Conservation (phyloP, 2,888 invertebrate genomes). For the Euzophera pinguis region DNA sequence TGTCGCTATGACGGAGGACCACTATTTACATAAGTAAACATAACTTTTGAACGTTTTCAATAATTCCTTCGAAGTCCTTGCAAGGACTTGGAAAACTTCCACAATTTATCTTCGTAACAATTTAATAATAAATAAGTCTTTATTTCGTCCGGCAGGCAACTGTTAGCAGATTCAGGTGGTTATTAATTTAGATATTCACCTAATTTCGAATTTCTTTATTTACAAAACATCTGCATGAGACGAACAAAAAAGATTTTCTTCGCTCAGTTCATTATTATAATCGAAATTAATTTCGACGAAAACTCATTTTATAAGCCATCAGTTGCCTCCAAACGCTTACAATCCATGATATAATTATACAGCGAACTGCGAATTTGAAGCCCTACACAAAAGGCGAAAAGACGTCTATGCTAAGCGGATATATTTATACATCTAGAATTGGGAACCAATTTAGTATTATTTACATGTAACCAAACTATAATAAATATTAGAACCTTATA, state of each 20-base stretch:
- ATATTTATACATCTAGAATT: conserved; percentile 37
- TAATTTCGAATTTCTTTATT: no score
- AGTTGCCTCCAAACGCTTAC: background rate
- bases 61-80: conserved; percentile 2
- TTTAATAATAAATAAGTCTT: conserved; percentile 8
- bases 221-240: no score
- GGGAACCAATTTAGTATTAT: conserved; percentile 53
- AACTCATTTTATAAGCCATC: background rate
- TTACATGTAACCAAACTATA: conserved; percentile 50
- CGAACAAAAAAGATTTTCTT: no score
- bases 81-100: background rate
- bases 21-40: conserved; percentile 42
- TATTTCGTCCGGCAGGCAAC: background rate
- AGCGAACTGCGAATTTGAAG: conserved; percentile 22
- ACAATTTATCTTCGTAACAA: conserved; percentile 5
- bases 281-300: no score
- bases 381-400: conserved; percentile 27
- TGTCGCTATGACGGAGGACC: conserved; percentile 28
- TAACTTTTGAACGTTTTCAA: conserved; percentile 5
- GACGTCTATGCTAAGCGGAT: conserved; percentile 27
- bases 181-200: background rate
- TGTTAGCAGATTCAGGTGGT: background rate
- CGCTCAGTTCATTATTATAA: no score
- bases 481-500: conserved; percentile 67
- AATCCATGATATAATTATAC: background rate